phyloP scores from a whole-genome alignment of 2,888 invertebrate genomes.

The Cerceris rybyensis region DNA sequence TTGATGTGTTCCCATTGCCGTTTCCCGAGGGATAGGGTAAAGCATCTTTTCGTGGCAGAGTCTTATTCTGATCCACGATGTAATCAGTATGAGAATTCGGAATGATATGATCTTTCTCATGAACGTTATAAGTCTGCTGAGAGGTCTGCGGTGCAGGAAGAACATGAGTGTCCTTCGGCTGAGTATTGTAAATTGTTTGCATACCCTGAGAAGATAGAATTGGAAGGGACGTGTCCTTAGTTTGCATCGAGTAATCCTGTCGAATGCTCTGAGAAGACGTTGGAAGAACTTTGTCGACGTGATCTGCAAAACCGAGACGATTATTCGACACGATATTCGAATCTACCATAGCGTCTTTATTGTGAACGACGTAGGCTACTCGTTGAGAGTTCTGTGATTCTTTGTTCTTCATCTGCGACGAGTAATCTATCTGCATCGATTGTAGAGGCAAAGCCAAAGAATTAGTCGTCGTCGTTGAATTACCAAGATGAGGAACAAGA shows the following conservation, averaged over 20 bases:
- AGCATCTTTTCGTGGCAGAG: constrained; percentile 49
- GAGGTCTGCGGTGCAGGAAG: constrained; percentile 34
- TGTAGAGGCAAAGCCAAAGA: constrained; percentile 45
- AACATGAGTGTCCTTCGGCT: constrained; percentile 52
- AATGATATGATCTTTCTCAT: constrained; percentile 58
- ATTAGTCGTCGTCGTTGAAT: constrained; percentile 46
- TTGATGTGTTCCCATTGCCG: constrained; percentile 13
- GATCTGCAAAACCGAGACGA: constrained; percentile 44
- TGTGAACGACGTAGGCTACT: constrained; percentile 49
- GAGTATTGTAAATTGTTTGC: constrained; percentile 51
- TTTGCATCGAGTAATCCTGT: constrained; percentile 62
- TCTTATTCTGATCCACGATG: constrained; percentile 50
- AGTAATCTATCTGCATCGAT: constrained; percentile 60
- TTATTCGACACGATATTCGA: constrained; percentile 41
- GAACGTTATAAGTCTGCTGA: constrained; percentile 50
- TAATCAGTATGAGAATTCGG: constrained; percentile 61
- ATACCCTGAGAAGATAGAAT: constrained; percentile 53
- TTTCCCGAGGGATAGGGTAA: constrained; percentile 37
- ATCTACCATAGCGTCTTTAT: constrained; percentile 51
- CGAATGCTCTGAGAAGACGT: constrained; percentile 63
- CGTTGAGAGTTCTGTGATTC: constrained; percentile 54
- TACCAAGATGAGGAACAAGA: constrained; percentile 45
- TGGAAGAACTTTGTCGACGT: constrained; percentile 54
- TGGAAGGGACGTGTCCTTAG: constrained; percentile 62
- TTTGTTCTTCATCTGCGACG: constrained; percentile 62